Conservation (phyloP, 2,113 vertebrate genomes). For the pig (Sus scrofa) region T2T-Sscrofa CM000819.6:118255001-118255500, state of each 20-base stretch:
- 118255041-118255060: too few species aligned
- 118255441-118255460: neutral
- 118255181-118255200: neutral
- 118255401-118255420: neutral
- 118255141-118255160: neutral
- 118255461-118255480: neutral
- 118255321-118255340: neutral
- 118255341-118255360: neutral
- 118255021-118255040: neutral
- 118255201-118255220: neutral
- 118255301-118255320: neutral
- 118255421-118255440: neutral
- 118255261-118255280: neutral
- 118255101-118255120: neutral
- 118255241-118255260: neutral
- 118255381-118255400: neutral
- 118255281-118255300: neutral
- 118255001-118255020: fast-evolving
- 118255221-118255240: neutral
- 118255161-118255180: neutral
- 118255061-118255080: neutral
- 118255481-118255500: neutral
- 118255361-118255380: neutral
- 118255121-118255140: neutral
- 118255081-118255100: neutral